Percentiles rank a stretch among this genome's conserved stretches.
phyloP scores from a whole-genome alignment of 2,888 invertebrate genomes.

The Lottia scabra region DNA sequence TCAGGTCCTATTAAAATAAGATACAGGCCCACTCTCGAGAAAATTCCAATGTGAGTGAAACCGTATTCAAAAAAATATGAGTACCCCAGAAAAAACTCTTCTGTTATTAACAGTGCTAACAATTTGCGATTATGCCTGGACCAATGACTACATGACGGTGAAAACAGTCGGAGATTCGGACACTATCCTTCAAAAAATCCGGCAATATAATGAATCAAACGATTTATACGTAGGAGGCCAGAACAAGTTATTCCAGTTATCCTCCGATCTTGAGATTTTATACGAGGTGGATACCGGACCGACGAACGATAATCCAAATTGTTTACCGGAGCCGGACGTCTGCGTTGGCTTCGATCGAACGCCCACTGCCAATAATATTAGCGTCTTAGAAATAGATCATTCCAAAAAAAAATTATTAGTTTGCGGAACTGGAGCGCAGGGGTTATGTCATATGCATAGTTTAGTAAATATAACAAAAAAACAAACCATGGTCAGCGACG shows the following conservation, averaged over 20 bases:
- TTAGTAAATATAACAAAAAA: constrained; percentile 26
- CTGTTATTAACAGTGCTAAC: too few relatives aligned
- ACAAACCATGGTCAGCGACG: constrained; percentile 7
- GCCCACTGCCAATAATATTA: constrained; percentile 34
- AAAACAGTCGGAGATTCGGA: not conserved
- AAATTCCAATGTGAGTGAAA: too few relatives aligned
- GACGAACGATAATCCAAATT: constrained; percentile 13
- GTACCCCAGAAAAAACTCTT: too few relatives aligned
- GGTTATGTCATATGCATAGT: constrained; percentile 39
- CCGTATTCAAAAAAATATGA: too few relatives aligned
- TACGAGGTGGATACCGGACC: constrained; percentile 18
- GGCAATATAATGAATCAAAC: constrained; percentile 11
- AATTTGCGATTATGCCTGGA: too few relatives aligned
- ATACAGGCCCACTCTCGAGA: too few relatives aligned
- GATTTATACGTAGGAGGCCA: constrained; percentile 41
- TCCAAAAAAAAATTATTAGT: constrained; percentile 32
- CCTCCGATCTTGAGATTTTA: constrained; percentile 22
- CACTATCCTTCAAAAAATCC: constrained; percentile 12
- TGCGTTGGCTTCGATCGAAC: constrained; percentile 5
- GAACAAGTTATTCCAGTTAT: constrained; percentile 40
- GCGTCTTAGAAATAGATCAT: constrained; percentile 36
- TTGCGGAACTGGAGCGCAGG: constrained; percentile 44
- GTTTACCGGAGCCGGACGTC: constrained; percentile 16
- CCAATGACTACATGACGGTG: not conserved
- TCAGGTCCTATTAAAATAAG: too few relatives aligned